These are phyloP conservation scores for Acrobasis consociella DNA, from an alignment of 2,888 invertebrate genomes.

Conservation along the genomic window DNA sequence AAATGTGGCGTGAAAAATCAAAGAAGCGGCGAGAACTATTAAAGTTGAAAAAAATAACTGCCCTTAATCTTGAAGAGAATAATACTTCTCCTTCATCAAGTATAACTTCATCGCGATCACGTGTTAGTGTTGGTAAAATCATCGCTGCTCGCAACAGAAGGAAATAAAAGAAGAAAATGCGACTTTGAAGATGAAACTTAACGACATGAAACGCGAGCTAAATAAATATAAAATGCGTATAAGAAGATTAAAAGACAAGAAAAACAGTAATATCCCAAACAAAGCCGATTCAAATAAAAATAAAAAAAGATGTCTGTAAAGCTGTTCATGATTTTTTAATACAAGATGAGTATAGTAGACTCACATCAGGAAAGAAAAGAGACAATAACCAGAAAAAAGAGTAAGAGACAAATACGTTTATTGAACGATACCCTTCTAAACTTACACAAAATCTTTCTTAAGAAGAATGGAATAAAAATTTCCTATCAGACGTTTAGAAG, in stretches of 20 bases:
- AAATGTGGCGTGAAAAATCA: slow-evolving; percentile 32
- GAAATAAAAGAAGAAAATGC: slow-evolving; percentile 9
- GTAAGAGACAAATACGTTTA: slow-evolving; percentile 20
- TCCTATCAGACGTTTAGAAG: slow-evolving; percentile 9
- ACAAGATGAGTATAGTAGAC: slow-evolving; percentile 28
- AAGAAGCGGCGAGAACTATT: slow-evolving; percentile 26
- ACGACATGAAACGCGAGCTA: slow-evolving; percentile 1
- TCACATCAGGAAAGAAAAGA: slow-evolving; percentile 31
- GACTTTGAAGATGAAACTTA: slow-evolving; percentile 6
- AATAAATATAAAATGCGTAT: slow-evolving; percentile 16
- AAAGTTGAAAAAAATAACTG: slow-evolving; percentile 23
- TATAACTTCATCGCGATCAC: slow-evolving; percentile 2
- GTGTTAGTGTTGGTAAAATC: slow-evolving; percentile 8
- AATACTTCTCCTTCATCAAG: slow-evolving; percentile 9
- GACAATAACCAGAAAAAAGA: slow-evolving; percentile 22
- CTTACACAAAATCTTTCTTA: slow-evolving; percentile 13
- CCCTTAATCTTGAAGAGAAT: slow-evolving; percentile 6
- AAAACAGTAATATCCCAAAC: slow-evolving; percentile 1
- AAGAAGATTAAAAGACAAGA: slow-evolving; percentile 10
- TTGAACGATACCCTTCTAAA: slow-evolving; percentile 1
- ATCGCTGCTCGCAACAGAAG: slow-evolving; percentile 5
- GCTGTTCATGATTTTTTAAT: slow-evolving; percentile 25
- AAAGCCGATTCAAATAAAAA: no score
- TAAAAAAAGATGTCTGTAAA: background rate
- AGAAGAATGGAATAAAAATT: slow-evolving; percentile 9